A percentile compares a stretch with the other conserved stretches of the same genome.
phyloP scores from a whole-genome alignment of 2,797 vertebrate species.

The Squalus acanthias region DNA sequence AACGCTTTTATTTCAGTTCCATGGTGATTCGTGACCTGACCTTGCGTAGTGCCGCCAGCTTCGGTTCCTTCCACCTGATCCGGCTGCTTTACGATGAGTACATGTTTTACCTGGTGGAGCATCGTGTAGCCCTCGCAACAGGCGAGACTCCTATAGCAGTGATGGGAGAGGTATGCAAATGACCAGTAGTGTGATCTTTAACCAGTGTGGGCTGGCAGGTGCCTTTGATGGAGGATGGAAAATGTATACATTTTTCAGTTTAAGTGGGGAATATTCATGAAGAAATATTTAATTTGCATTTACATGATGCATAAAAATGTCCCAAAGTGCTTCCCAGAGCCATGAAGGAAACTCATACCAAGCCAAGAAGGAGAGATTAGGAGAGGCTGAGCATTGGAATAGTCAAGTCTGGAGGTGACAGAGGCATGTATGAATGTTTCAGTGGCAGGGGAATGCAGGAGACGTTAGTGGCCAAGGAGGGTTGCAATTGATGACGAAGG shows the following conservation, averaged over 20 bases:
- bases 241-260: background rate
- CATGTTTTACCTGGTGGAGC: conserved; percentile 98
- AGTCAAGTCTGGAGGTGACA: background rate
- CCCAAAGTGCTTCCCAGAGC: background rate
- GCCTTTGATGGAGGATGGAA: background rate
- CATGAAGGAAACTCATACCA: background rate
- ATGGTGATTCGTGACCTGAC: conserved; percentile 98
- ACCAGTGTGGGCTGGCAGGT: background rate
- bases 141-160: conserved; percentile 94
- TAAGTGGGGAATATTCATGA: background rate
- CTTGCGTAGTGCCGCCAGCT: conserved; percentile 88
- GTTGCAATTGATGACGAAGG: background rate
- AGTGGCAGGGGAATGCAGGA: background rate
- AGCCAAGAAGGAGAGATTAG: background rate
- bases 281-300: background rate
- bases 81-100: conserved; percentile 95
- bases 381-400: background rate
- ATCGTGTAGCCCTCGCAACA: conserved; percentile 85
- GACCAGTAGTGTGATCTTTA: background rate
- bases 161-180: conserved; percentile 85
- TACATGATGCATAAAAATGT: background rate
- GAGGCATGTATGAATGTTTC: background rate
- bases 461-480: background rate
- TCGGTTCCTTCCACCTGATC: conserved; percentile 95
- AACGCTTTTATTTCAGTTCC: conserved; percentile 61